Percentiles rank a stretch among this genome's conserved stretches.
Conservation (phyloP, 2,113 vertebrate genomes). For the Thunnus maccoyii region DNA sequence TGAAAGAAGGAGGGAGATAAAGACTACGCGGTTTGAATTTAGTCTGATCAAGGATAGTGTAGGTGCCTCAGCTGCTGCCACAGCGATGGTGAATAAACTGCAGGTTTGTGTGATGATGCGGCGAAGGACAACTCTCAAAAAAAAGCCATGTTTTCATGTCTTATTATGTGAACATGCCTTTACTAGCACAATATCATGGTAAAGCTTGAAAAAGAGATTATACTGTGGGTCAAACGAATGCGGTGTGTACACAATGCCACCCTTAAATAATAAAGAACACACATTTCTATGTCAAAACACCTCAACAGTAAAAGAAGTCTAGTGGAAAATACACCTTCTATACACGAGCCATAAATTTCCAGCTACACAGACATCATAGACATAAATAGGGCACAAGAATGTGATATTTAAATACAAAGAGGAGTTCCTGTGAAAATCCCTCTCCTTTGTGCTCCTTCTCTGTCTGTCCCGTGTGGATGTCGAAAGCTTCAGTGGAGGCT, state of each 20-base stretch:
- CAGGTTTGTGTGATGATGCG: conserved; percentile 6
- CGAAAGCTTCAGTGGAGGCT: conserved; percentile 36
- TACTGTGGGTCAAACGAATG: background rate
- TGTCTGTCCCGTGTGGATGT: conserved; percentile 39
- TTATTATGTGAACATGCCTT: background rate
- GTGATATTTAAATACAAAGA: conserved; percentile 60
- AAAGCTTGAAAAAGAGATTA: background rate
- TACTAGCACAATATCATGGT: background rate
- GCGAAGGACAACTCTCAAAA: conserved; percentile 37
- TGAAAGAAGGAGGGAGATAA: conserved; percentile 38
- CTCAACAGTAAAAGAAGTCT: conserved; percentile 4
- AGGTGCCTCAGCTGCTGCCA: conserved; percentile 20
- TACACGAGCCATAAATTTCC: conserved; percentile 4
- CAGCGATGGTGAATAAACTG: background rate
- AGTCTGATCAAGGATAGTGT: conserved; percentile 31
- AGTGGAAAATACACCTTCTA: background rate
- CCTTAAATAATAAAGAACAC: background rate
- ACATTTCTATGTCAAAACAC: background rate
- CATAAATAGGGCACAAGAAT: conserved; percentile 65
- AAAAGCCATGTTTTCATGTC: background rate
- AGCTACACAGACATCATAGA: conserved; percentile 35
- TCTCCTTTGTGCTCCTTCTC: conserved; percentile 4
- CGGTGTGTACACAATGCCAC: background rate
- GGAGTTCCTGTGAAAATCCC: conserved; percentile 39
- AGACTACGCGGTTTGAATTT: conserved; percentile 15